Base-by-base conservation (phyloP, 1,140 invertebrate genomes). In the Drosophila virilis region DNA sequence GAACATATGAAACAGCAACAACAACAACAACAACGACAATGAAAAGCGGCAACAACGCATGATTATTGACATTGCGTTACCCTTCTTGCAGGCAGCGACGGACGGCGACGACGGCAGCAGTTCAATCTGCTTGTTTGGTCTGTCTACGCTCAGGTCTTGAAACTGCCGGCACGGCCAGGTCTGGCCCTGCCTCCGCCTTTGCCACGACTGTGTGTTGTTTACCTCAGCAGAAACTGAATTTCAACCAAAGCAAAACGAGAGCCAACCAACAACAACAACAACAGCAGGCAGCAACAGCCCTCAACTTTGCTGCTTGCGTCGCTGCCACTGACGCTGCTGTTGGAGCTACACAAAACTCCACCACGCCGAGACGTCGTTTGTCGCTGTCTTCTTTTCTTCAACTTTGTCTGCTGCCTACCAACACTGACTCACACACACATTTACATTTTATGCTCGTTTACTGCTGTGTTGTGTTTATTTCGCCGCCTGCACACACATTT, bases 11-110 rank as follows among this genome's bases (percentile, higher is more conserved):
- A 74, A 80, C 66, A 74, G 40, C 58, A 66, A 51, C 61, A 61
- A 35, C 61, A 66, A 73, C 78, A 74, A 62, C 77, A 60, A 33
- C 71, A 51, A 57, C 80, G 68, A 83, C 77, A 74, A 74, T 88
- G 83, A 88, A 88, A 83, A 66, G 77, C 67, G 83, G 83, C 83
- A 88, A 88, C 83, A 79, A 72, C 83, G 83, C 84, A 88, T 89
- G 84, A 83, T 89, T 89, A 88, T 88, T 88, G 83, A 88, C 84
- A 88, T 88, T 88, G 83, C 83, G 72, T 82, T 78, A 77, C 84
- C 67, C 78, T 81, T 78, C 71, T 78, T 76, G 61, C 60, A 64
- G 57, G 54, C 73, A 65, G 54, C 38, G 46, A 28, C 69, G 17
- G 17, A 42, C 40, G 40, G 8, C 40, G 33, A 12, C 66, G 64